These are phyloP conservation scores for Cricetomys ansorgei DNA, from an alignment of 2,113 vertebrate genomes.

Conservation along the genomic window DNA sequence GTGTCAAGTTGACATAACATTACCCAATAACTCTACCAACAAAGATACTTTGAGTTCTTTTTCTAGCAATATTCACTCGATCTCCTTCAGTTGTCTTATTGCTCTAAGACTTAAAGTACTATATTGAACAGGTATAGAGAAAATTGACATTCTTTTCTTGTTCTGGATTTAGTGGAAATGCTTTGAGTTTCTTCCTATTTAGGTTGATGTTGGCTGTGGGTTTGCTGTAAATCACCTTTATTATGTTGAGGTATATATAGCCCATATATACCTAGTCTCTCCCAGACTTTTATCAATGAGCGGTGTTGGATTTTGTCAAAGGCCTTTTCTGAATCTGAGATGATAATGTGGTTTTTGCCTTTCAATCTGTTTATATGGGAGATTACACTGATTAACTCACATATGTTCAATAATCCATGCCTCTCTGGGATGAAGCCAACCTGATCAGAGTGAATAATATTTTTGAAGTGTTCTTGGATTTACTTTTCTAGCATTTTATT, in stretches of 20 bases:
- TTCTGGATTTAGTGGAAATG: background rate
- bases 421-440: no score
- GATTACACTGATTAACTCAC: no score
- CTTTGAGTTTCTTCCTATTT: background rate
- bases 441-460: no score
- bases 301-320: no score
- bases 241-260: background rate
- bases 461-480: no score
- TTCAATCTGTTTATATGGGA: no score
- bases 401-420: no score
- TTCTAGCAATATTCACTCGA: background rate
- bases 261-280: no score
- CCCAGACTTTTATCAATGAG: no score
- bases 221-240: background rate
- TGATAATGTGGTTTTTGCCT: no score
- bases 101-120: background rate
- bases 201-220: background rate
- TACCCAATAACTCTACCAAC: background rate
- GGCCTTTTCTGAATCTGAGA: no score
- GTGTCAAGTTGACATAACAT: background rate
- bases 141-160: background rate
- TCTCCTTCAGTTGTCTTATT: background rate
- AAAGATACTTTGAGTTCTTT: background rate
- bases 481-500: no score
- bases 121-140: background rate